phyloP scores from a whole-genome alignment of 2,888 invertebrate genomes.

The Acronicta aceris region DNA sequence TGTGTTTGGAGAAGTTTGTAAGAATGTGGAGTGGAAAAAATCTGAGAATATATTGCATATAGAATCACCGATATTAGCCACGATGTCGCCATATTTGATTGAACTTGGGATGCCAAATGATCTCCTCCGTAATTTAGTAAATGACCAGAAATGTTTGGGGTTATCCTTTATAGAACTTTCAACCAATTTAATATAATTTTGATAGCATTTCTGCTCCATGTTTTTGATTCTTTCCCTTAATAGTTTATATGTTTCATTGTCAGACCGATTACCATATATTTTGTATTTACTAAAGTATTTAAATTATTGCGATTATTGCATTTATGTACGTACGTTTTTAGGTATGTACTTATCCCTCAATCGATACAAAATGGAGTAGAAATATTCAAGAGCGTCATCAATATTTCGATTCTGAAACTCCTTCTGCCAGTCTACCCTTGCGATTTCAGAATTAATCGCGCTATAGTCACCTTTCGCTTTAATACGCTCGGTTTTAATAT shows the following conservation, averaged over 20 bases:
- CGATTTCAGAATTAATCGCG: no score
- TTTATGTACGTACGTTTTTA: not conserved
- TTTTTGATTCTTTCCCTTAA: not conserved
- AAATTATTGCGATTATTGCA: not conserved
- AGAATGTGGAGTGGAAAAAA: not conserved
- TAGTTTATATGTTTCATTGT: not conserved
- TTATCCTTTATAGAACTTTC: not conserved
- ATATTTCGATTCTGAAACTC: no score
- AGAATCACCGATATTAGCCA: not conserved
- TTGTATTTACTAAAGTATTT: not conserved
- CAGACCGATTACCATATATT: not conserved
- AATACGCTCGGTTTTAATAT: no score
- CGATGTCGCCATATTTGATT: not conserved
- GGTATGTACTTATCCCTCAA: not conserved
- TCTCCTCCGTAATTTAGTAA: not conserved
- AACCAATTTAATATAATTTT: not conserved
- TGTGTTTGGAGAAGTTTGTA: not conserved
- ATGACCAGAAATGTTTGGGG: not conserved
- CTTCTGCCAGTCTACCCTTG: no score
- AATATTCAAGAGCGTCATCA: not conserved
- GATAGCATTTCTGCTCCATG: not conserved
- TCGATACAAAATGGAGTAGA: not conserved
- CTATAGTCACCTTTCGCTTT: not conserved
- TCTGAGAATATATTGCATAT: not conserved
- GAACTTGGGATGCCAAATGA: not conserved